A percentile compares a stretch with the other conserved stretches of the same genome.
These are phyloP conservation scores for Dicranocentrus wangi DNA, from an alignment of 2,888 invertebrate species.

Conservation along the genomic window DNA sequence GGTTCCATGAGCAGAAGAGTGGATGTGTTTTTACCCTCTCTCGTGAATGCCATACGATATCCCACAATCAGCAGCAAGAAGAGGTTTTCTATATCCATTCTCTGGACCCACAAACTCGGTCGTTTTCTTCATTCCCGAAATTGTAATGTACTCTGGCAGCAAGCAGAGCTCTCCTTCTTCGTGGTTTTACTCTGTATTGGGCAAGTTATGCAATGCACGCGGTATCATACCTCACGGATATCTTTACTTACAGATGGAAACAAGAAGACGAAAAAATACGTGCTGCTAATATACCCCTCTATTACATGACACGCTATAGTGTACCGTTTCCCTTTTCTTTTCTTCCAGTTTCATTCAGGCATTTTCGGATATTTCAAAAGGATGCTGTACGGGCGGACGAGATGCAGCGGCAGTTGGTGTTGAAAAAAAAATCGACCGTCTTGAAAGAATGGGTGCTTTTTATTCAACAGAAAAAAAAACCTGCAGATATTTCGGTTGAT, in stretches of 20 bases:
- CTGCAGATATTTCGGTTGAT: neutral
- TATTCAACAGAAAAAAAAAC: neutral
- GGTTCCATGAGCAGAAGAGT: constrained; percentile 12
- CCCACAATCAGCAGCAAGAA: neutral
- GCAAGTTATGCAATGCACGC: neutral
- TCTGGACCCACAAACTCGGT: constrained; percentile 14
- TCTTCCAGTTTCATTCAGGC: constrained; percentile 19
- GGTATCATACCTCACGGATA: constrained; percentile 10
- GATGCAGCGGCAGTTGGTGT: neutral
- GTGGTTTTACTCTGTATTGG: neutral
- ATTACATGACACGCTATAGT: neutral
- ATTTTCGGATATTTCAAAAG: neutral
- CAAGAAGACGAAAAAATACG: neutral
- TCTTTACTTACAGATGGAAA: constrained; percentile 17
- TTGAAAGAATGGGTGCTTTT: neutral
- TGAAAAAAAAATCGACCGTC: neutral
- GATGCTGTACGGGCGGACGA: neutral
- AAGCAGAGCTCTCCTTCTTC: neutral
- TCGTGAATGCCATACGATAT: neutral
- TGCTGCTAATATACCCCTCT: neutral
- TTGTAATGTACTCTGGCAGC: neutral
- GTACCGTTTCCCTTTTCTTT: neutral
- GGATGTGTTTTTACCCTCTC: neutral
- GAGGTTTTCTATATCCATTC: no score
- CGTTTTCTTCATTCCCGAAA: constrained; percentile 14